Conservation (phyloP, 2,888 invertebrate species). For the Conistra vaccinii region DNA sequence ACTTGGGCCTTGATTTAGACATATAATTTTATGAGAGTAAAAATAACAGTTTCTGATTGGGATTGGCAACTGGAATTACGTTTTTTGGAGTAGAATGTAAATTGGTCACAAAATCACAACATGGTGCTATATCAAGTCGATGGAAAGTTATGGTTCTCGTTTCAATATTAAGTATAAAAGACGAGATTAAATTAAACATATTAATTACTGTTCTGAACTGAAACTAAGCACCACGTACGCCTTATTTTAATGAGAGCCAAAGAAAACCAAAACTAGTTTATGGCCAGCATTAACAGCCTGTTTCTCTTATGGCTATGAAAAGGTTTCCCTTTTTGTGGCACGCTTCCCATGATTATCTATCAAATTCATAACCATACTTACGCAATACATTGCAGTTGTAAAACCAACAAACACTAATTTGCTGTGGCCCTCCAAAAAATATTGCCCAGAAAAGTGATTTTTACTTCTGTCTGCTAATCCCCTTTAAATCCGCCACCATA, state of each 20-base stretch:
- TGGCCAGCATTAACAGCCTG: neutral
- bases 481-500: neutral
- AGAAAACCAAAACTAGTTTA: neutral
- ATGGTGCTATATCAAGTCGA: neutral
- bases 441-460: neutral
- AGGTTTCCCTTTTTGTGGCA: too few species aligned
- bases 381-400: too few species aligned
- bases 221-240: neutral
- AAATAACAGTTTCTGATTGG: constrained; percentile 20
- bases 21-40: constrained; percentile 57
- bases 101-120: neutral
- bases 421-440: neutral
- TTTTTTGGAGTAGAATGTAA: neutral
- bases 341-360: too few species aligned
- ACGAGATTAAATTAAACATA: neutral
- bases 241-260: neutral
- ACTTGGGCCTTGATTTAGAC: constrained; percentile 62
- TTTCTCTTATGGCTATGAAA: neutral
- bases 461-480: constrained; percentile 3
- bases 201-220: neutral
- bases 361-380: too few species aligned
- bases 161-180: neutral
- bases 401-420: neutral
- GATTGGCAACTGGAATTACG: neutral
- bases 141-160: neutral